These are phyloP conservation scores for Sorex maritimensis DNA, from an alignment of 2,797 vertebrate species.

Conservation along the genomic window DNA sequence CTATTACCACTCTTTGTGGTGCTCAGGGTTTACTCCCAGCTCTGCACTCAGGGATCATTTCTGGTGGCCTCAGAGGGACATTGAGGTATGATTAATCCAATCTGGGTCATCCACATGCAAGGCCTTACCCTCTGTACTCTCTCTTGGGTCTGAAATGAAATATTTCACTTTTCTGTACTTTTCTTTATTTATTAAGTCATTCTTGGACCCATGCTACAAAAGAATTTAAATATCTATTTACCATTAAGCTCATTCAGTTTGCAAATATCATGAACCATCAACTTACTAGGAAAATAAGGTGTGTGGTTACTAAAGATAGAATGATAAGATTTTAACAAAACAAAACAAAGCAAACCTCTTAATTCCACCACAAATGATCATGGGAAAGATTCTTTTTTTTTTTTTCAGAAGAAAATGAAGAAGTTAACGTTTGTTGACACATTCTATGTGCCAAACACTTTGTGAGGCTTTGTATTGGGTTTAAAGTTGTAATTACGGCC, in stretches of 20 bases:
- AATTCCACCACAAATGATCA: not conserved
- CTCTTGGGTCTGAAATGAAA: not conserved
- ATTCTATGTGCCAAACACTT: not conserved
- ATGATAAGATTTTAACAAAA: no score
- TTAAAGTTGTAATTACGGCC: not conserved
- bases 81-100: no score
- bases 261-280: not conserved
- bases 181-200: conserved; percentile 29
- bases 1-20: no score
- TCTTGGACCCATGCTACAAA: not conserved
- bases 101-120: no score
- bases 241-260: not conserved
- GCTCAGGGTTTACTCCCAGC: no score
- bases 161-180: conserved; percentile 1
- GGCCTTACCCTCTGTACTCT: no score
- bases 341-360: not conserved
- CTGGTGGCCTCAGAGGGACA: no score
- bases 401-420: not conserved
- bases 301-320: not conserved
- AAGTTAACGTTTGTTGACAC: not conserved
- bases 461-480: not conserved
- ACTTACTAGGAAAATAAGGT: not conserved
- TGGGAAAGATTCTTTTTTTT: not conserved
- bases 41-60: no score
- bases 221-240: not conserved